Evolutionary conservation across 1,140 invertebrate species (phyloP).

Genomic region (Drosophila equinoxialis): DNA sequence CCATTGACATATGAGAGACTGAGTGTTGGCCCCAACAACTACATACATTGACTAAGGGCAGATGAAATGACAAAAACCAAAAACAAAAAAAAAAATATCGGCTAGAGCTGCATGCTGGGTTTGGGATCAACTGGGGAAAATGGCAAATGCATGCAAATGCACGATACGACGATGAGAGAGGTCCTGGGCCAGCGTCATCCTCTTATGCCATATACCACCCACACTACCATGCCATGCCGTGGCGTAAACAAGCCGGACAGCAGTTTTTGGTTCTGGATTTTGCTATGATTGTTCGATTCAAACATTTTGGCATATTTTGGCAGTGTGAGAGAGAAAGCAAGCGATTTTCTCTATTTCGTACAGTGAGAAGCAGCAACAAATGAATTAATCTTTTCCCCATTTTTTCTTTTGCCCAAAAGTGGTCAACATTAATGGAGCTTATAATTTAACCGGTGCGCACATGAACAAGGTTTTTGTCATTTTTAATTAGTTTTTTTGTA

Average conservation of each 20-base stretch:
- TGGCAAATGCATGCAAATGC: slow-evolving; percentile 50
- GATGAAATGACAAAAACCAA: neutral
- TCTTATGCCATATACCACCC: neutral
- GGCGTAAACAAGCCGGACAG: neutral
- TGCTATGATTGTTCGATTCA: slow-evolving; percentile 72
- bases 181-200: neutral
- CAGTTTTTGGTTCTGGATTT: slow-evolving; percentile 21
- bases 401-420: neutral
- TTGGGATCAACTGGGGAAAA: slow-evolving; percentile 44
- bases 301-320: slow-evolving; percentile 74
- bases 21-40: neutral
- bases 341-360: slow-evolving; percentile 41
- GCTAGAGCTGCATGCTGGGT: neutral
- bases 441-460: no score
- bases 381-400: neutral
- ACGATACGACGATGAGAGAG: slow-evolving; percentile 21
- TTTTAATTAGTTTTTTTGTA: neutral
- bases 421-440: no score
- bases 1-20: slow-evolving; percentile 58
- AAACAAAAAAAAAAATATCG: no score
- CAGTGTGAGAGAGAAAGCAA: slow-evolving; percentile 20
- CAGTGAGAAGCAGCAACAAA: slow-evolving; percentile 28
- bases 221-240: neutral
- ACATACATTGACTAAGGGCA: neutral
- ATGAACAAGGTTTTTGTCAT: neutral